Conservation (phyloP, 2,113 vertebrate genomes). For the Polyodon spathula region DNA sequence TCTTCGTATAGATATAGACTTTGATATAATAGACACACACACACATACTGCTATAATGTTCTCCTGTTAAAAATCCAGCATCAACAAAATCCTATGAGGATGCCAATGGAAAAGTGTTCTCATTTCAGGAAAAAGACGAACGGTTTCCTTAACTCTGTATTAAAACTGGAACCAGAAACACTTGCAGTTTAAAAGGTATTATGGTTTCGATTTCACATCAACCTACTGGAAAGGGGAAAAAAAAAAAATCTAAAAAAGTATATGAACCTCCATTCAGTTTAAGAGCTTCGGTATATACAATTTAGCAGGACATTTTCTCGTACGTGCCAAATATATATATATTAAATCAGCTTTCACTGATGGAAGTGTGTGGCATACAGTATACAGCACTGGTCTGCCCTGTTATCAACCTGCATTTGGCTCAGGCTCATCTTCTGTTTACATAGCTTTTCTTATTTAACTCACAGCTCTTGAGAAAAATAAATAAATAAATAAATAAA, state of each 20-base stretch:
- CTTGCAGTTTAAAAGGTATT: slow-evolving; percentile 34
- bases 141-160: slow-evolving; percentile 26
- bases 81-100: slow-evolving; percentile 45
- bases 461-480: no score
- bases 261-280: slow-evolving; percentile 38
- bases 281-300: slow-evolving; percentile 43
- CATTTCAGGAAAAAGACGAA: slow-evolving; percentile 31
- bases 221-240: slow-evolving; percentile 22
- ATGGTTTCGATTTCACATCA: slow-evolving; percentile 34
- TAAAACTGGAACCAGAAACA: slow-evolving; percentile 31
- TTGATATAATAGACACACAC: no score
- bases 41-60: no score
- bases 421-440: no score
- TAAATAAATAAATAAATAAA: no score
- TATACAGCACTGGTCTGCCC: no score
- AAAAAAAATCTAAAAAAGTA: slow-evolving; percentile 28
- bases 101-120: slow-evolving; percentile 48
- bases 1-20: no score
- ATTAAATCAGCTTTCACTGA: no score
- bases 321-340: slow-evolving; percentile 18
- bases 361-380: no score
- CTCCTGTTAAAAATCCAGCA: slow-evolving; percentile 56
- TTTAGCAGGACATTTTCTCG: slow-evolving; percentile 27
- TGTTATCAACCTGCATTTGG: no score
- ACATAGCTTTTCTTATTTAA: no score